Conservation (phyloP, 2,113 vertebrate genomes). For the Hippolais icterina region DNA sequence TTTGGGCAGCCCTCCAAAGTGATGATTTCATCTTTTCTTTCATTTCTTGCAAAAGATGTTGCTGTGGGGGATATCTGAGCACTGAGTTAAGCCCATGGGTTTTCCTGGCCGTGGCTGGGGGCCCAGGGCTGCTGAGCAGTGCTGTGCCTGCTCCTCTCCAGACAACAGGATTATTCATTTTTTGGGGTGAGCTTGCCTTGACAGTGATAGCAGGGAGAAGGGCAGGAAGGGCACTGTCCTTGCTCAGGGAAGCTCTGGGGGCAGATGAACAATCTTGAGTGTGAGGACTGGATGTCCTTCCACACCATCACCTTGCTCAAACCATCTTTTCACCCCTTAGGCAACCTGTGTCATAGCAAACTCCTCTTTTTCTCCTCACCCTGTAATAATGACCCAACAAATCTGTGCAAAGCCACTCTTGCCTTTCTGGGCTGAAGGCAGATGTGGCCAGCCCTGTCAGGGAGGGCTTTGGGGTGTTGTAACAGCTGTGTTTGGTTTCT, state of each 20-base stretch:
- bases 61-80: background rate
- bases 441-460: background rate
- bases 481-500: background rate
- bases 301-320: background rate
- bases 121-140: fast-evolving
- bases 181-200: background rate
- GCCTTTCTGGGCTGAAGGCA: background rate
- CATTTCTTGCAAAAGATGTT: background rate
- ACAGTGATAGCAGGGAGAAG: background rate
- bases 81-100: background rate
- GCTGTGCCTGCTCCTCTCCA: background rate
- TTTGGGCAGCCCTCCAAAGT: slow-evolving; percentile 1
- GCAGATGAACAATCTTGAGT: background rate
- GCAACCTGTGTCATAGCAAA: background rate
- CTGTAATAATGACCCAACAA: background rate
- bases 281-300: background rate
- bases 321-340: background rate
- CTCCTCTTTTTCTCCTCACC: background rate
- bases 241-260: background rate
- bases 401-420: background rate
- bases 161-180: background rate
- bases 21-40: background rate
- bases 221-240: background rate
- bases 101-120: fast-evolving
- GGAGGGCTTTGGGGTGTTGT: background rate